These are phyloP conservation scores for Acanthiza pusilla DNA, from an alignment of 2,797 vertebrate genomes.

Conservation along the genomic window DNA sequence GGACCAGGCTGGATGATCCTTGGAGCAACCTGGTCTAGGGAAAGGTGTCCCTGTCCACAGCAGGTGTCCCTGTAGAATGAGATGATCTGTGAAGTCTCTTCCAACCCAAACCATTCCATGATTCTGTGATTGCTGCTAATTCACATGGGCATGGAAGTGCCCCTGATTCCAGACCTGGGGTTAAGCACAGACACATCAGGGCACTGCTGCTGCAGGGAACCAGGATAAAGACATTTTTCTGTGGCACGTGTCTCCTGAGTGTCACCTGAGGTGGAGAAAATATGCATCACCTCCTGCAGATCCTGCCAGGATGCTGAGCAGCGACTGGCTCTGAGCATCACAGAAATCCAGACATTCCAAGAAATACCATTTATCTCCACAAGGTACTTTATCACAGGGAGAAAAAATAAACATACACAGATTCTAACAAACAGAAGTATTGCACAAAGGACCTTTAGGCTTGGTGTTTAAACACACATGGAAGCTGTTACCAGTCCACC, in stretches of 20 bases:
- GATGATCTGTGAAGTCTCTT: background rate
- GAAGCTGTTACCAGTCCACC: background rate
- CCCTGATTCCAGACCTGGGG: background rate
- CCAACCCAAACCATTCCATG: background rate
- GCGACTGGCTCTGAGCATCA: background rate
- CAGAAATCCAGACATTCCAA: background rate
- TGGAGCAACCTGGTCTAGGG: background rate
- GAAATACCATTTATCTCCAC: background rate
- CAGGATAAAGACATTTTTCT: background rate
- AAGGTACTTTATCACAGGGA: background rate
- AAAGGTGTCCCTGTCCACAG: background rate
- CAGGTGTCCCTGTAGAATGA: background rate
- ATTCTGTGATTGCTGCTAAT: background rate
- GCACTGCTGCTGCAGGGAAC: background rate
- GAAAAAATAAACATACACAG: background rate
- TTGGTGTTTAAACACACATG: background rate
- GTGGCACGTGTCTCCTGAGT: background rate
- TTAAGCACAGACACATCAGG: background rate
- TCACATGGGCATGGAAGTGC: rapidly evolving
- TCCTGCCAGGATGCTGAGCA: background rate
- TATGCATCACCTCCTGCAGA: background rate
- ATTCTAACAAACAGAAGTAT: background rate
- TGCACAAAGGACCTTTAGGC: background rate
- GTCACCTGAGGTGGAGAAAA: background rate
- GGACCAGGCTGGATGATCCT: background rate